These are phyloP conservation scores for Heterodera schachtii DNA, from an alignment of 1,140 invertebrate genomes.

Conservation along the genomic window DNA sequence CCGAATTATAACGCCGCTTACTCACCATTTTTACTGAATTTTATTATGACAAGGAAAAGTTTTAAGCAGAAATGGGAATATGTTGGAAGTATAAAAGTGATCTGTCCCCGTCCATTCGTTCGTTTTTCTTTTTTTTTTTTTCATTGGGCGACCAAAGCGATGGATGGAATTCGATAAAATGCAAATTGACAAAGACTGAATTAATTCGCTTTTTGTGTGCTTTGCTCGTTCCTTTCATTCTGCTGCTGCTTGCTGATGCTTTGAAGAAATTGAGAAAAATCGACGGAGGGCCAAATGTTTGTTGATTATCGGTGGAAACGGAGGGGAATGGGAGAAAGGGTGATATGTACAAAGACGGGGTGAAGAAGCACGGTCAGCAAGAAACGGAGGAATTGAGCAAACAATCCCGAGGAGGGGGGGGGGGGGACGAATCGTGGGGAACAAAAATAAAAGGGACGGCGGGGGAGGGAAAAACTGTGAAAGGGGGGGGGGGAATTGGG, in stretches of 20 bases:
- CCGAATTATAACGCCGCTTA: constrained; percentile 24
- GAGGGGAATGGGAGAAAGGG: background rate
- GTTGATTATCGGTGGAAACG: background rate
- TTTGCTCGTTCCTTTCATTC: background rate
- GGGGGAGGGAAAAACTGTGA: background rate
- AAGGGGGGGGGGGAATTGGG: too few relatives aligned
- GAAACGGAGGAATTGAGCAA: background rate
- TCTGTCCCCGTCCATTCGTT: background rate
- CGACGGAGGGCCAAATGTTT: background rate
- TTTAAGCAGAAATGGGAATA: too few relatives aligned
- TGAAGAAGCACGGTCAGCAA: background rate
- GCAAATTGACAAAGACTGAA: background rate
- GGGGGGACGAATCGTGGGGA: background rate
- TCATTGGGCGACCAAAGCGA: background rate
- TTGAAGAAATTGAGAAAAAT: background rate
- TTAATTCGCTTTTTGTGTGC: background rate
- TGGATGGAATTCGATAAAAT: background rate
- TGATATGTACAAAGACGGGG: background rate
- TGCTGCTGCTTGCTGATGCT: background rate
- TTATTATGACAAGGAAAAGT: too few relatives aligned
- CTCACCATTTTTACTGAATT: constrained; percentile 14
- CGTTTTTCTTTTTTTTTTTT: too few relatives aligned
- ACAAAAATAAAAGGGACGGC: background rate
- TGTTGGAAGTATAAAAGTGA: background rate
- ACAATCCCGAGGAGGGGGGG: background rate